Percentiles rank a stretch among this genome's conserved stretches.
These are phyloP conservation scores for Diachasma alloeum DNA, from an alignment of 1,140 invertebrate genomes.

Conservation along the genomic window DNA sequence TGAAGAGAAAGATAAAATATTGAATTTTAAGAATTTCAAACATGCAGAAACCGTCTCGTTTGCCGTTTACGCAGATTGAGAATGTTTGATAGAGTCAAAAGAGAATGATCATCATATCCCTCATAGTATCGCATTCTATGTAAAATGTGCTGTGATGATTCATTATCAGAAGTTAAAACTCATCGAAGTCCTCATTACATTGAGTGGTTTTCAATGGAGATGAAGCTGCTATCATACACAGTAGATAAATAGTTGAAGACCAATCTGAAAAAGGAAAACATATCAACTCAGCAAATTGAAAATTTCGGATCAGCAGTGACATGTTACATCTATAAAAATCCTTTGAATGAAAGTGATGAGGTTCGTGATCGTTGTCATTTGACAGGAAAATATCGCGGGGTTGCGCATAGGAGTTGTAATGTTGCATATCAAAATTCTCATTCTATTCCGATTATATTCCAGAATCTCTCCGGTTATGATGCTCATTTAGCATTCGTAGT, in stretches of 20 bases:
- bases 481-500: slow-evolving; percentile 38
- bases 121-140: not conserved
- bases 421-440: no score
- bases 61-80: slow-evolving; percentile 26
- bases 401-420: no score
- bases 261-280: no score
- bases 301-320: no score
- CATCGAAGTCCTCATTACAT: slow-evolving; percentile 31
- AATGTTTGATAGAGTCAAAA: slow-evolving; percentile 18
- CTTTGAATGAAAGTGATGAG: no score
- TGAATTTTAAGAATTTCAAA: slow-evolving; percentile 33
- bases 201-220: slow-evolving; percentile 40
- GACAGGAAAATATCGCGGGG: no score
- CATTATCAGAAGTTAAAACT: not conserved
- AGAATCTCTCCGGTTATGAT: slow-evolving; percentile 33
- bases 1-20: not conserved
- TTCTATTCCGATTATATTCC: no score
- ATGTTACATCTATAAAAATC: no score
- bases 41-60: slow-evolving; percentile 21
- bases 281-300: no score
- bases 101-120: not conserved
- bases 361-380: no score
- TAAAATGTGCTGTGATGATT: not conserved
- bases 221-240: slow-evolving; percentile 36
- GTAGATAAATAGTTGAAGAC: no score